These are phyloP conservation scores for Odontamblyopus lacepedii DNA, from an alignment of 2,797 vertebrate species.

Conservation along the genomic window DNA sequence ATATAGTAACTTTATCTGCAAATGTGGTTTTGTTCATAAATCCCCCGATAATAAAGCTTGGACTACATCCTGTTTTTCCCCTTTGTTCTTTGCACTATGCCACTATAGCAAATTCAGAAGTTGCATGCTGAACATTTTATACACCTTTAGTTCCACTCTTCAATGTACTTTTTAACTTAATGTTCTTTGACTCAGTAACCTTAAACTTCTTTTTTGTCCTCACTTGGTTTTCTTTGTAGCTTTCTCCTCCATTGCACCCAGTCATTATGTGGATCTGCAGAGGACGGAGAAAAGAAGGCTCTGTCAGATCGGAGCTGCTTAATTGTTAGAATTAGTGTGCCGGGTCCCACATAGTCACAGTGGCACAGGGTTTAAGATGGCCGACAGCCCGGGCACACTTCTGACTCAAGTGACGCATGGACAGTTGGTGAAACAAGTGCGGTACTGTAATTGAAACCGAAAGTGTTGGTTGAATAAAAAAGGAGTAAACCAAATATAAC, in stretches of 20 bases:
- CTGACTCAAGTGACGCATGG: constrained; percentile 30
- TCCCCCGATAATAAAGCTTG: not conserved
- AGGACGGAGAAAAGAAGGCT: constrained; percentile 43
- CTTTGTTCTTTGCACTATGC: not conserved
- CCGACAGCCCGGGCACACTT: constrained; percentile 50
- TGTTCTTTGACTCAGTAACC: constrained; percentile 11
- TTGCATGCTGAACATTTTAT: not conserved
- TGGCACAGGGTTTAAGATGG: constrained; percentile 59
- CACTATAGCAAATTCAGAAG: not conserved
- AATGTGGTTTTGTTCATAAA: not conserved
- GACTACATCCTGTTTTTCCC: not conserved
- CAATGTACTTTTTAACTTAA: not conserved
- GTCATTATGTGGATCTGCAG: constrained; percentile 65
- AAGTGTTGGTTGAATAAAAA: not conserved
- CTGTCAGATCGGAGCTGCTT: constrained; percentile 68
- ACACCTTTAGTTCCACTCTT: not conserved
- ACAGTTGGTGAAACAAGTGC: constrained; percentile 33
- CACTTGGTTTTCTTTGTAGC: constrained; percentile 21
- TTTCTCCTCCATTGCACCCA: constrained; percentile 50
- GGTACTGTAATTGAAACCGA: not conserved
- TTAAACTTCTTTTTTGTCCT: constrained; percentile 16
- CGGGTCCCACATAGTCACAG: constrained; percentile 7
- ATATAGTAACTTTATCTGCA: not conserved
- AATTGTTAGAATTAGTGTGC: constrained; percentile 77
- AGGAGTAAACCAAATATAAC: not conserved